These are phyloP conservation scores for Sprattus sprattus DNA, from an alignment of 2,113 vertebrate species.

Conservation along the genomic window DNA sequence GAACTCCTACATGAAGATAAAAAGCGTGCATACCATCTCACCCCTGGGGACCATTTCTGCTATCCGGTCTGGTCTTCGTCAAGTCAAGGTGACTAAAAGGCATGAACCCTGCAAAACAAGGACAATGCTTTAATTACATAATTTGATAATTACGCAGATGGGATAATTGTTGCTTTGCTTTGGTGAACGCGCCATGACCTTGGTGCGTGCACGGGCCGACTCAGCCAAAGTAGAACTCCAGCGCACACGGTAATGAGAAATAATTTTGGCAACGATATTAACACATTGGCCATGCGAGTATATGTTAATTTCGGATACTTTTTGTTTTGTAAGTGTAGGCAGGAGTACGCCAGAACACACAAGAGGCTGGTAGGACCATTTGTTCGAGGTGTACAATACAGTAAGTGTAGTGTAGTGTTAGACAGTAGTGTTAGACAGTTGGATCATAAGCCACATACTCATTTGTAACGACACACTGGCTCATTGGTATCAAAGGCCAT, in stretches of 20 bases:
- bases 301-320: too few relatives aligned
- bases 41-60: background rate
- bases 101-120: background rate
- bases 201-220: background rate
- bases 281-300: background rate
- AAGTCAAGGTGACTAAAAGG: background rate
- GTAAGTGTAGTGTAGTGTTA: too few relatives aligned
- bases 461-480: background rate
- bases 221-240: background rate
- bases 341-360: too few relatives aligned
- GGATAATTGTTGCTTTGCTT: background rate
- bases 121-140: constrained; percentile 10
- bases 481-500: background rate
- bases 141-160: constrained; percentile 6
- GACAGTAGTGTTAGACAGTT: background rate
- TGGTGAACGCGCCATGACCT: constrained; percentile 4
- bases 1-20: background rate
- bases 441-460: background rate
- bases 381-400: too few relatives aligned
- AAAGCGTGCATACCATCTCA: background rate
- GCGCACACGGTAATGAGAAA: background rate
- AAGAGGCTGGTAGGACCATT: too few relatives aligned
- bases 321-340: too few relatives aligned
- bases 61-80: background rate
- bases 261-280: background rate